Conservation (phyloP, 2,888 invertebrate species). For the Dermolepida albohirtum region DNA sequence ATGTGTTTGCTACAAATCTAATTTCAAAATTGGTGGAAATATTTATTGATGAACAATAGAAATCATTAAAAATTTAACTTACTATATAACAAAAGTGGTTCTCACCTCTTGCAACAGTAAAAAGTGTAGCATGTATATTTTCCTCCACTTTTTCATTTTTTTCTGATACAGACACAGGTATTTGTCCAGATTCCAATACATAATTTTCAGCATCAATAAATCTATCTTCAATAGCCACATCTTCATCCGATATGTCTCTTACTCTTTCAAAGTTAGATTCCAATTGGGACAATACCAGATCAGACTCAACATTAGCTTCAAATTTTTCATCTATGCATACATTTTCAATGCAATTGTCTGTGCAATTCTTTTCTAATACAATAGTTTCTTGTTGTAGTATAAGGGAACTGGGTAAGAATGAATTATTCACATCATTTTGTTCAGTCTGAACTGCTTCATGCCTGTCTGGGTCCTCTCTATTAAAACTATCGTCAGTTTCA, state of each 20-base stretch:
- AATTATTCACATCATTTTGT: slow-evolving; percentile 20
- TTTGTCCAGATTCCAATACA: slow-evolving; percentile 75
- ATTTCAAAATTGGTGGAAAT: no score
- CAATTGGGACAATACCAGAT: slow-evolving; percentile 60
- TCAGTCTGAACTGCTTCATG: slow-evolving; percentile 23
- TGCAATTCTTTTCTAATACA: slow-evolving; percentile 63
- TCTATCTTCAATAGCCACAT: slow-evolving; percentile 73
- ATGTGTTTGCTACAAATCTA: no score
- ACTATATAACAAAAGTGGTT: no score
- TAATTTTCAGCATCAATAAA: slow-evolving; percentile 85
- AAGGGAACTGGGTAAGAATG: slow-evolving; percentile 60
- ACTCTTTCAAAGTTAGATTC: slow-evolving; percentile 55
- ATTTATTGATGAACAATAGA: no score
- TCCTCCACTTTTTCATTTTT: slow-evolving; percentile 54
- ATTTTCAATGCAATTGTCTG: slow-evolving; percentile 60
- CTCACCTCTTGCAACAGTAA: slow-evolving; percentile 52
- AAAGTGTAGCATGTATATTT: slow-evolving; percentile 63
- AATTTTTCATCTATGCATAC: slow-evolving; percentile 57
- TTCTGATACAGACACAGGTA: slow-evolving; percentile 55
- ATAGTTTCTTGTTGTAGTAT: slow-evolving; percentile 63
- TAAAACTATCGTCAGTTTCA: slow-evolving; percentile 47
- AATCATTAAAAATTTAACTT: no score
- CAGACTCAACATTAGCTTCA: slow-evolving; percentile 64
- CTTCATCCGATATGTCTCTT: slow-evolving; percentile 63
- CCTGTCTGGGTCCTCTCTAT: background rate